Base-by-base conservation (phyloP, 2,888 invertebrate species). In the Eilema depressum region DNA sequence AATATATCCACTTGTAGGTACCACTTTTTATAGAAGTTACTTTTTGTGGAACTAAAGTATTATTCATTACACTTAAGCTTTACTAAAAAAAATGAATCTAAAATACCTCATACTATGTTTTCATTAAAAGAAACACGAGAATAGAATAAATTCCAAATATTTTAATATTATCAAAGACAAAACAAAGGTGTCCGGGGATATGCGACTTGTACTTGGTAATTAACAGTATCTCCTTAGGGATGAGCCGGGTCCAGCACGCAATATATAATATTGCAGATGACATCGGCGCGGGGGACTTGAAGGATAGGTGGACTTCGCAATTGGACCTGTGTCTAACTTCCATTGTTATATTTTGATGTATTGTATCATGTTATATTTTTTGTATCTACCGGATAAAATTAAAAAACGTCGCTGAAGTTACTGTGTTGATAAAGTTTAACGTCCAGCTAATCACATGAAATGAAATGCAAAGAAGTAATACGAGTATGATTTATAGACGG, bases 191-290 rank as follows among this genome's bases (percentile, higher is more conserved):
- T 87, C 86, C 88, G 83, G 81, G 81, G 81, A 85, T 83, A 77
- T 76, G 88, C 84, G 95, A 95, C 96, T 96, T 96, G 96, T 96
- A 95, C 94, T 96, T 96, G 93, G 90, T 96, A 96, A 96, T 96
- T 96, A 96, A 96, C 96, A 92, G 92, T 84, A 87, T 80, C 91
- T 96, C 96, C 96, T 94, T 85, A 85, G 93, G 94, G 94, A 94
- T 85, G 83, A 74, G 84, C 83, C 83, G 90, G 93, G 93, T 92
- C 93, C 92, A 83, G 88, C 88, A 89, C 89, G 90, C 90, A 91
- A 95, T 95, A 94, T 94, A 95, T 94, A 94, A 94, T 94, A 92
- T 93, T 93, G 87, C 88, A 94, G 93, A 93, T 94, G 95, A 93
- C 95, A 94, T 83, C 83, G 83, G 81, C 81, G 79, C 78, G 71